These are phyloP conservation scores for Discoglossus pictus DNA, from an alignment of 2,797 vertebrate genomes.

Conservation along the genomic window DNA sequence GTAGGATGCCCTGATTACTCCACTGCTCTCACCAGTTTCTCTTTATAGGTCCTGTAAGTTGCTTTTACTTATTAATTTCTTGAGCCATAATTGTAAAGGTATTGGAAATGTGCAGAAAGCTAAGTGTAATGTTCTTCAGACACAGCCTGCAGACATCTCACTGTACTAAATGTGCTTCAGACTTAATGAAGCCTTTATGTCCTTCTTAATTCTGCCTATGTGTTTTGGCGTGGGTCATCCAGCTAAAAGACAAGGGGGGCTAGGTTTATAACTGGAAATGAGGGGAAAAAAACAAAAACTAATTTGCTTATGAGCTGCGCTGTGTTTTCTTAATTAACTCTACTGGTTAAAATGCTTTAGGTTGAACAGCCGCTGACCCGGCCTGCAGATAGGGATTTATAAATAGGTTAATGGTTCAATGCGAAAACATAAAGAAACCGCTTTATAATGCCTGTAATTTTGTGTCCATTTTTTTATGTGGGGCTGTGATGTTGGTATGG, in stretches of 20 bases:
- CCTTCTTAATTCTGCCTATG: constrained; percentile 83
- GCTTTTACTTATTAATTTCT: constrained; percentile 30
- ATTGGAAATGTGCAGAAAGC: constrained; percentile 79
- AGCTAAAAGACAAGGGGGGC: constrained; percentile 80
- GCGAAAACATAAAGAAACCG: constrained; percentile 25
- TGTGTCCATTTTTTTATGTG: background rate
- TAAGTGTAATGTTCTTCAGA: constrained; percentile 72
- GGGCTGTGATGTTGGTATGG: too few relatives aligned
- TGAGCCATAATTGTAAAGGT: constrained; percentile 67
- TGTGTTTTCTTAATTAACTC: constrained; percentile 85
- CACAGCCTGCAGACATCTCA: constrained; percentile 83
- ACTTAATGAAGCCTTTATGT: constrained; percentile 88
- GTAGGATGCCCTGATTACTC: background rate
- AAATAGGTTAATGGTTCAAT: constrained; percentile 66
- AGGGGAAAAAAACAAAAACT: constrained; percentile 63
- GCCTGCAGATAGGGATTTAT: constrained; percentile 71
- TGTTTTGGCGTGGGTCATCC: constrained; percentile 78
- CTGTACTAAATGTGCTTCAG: constrained; percentile 83
- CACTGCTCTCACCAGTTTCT: background rate
- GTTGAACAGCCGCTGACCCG: constrained; percentile 77
- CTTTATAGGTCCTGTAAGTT: background rate
- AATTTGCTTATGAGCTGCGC: constrained; percentile 83
- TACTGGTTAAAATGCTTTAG: constrained; percentile 80
- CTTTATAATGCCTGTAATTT: background rate
- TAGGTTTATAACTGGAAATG: constrained; percentile 72